A percentile compares a stretch with the other conserved stretches of the same genome.
These are phyloP conservation scores for Epinotia bilunana DNA, from an alignment of 2,888 invertebrate species.

Conservation along the genomic window DNA sequence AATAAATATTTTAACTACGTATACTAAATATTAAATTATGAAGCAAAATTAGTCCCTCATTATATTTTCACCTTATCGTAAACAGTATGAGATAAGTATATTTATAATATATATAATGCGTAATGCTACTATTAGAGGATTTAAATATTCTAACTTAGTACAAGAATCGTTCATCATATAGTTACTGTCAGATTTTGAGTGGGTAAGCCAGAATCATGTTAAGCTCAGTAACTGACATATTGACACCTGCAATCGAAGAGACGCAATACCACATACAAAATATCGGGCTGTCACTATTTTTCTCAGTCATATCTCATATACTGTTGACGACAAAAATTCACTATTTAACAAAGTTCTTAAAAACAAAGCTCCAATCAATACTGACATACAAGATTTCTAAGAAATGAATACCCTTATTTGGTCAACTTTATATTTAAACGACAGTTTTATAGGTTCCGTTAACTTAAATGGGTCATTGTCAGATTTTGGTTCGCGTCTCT, in stretches of 20 bases:
- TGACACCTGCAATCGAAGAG: conserved; percentile 2
- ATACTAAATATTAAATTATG: conserved; percentile 43
- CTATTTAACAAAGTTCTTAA: too few relatives aligned
- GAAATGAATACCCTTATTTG: too few relatives aligned
- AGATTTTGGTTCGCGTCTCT: too few relatives aligned
- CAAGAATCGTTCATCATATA: conserved; percentile 25
- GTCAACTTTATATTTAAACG: too few relatives aligned
- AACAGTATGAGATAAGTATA: conserved; percentile 75
- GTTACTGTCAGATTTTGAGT: conserved; percentile 23
- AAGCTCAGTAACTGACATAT: not conserved
- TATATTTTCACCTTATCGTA: conserved; percentile 65
- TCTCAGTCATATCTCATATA: too few relatives aligned
- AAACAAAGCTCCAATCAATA: too few relatives aligned
- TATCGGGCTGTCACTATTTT: not conserved
- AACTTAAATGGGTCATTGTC: too few relatives aligned
- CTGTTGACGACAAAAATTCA: too few relatives aligned
- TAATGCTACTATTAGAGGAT: conserved; percentile 74
- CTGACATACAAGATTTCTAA: too few relatives aligned
- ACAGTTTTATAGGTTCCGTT: too few relatives aligned
- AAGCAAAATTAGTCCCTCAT: conserved; percentile 68
- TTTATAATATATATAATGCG: conserved; percentile 62
- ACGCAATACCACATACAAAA: not conserved
- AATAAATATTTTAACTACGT: conserved; percentile 23
- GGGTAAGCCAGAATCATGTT: not conserved
- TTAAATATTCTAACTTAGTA: conserved; percentile 69